Conservation (phyloP, 2,113 vertebrate species). For the Pogona vitticeps region DNA sequence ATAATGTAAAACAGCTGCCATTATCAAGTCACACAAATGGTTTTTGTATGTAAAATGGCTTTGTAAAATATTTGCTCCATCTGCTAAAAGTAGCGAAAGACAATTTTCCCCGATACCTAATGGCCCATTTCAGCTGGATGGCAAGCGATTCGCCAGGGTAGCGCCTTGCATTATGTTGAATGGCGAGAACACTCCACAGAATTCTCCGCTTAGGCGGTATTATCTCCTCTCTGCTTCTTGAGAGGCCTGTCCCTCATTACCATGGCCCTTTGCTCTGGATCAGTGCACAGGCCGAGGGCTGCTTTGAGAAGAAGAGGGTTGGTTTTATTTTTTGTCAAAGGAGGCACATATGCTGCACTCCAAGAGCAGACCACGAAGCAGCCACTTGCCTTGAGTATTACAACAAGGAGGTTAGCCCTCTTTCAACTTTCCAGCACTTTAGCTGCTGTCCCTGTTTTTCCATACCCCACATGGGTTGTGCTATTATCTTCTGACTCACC, state of each 20-base stretch:
- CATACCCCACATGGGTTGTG: slow-evolving; percentile 76
- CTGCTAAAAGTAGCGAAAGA: slow-evolving; percentile 92
- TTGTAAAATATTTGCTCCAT: slow-evolving; percentile 93
- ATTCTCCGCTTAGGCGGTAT: slow-evolving; percentile 75
- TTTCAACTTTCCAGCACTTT: slow-evolving; percentile 67
- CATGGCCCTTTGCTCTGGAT: slow-evolving; percentile 64
- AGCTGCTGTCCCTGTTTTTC: slow-evolving; percentile 72
- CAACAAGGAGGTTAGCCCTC: slow-evolving; percentile 53
- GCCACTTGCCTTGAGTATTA: slow-evolving; percentile 59
- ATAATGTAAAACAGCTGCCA: slow-evolving; percentile 75
- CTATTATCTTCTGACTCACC: slow-evolving; percentile 65
- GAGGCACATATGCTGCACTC: slow-evolving; percentile 72
- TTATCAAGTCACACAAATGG: slow-evolving; percentile 80
- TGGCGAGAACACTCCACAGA: slow-evolving; percentile 59
- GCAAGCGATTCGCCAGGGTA: slow-evolving; percentile 74
- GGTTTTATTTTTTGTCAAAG: slow-evolving; percentile 65
- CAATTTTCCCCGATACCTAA: slow-evolving; percentile 95
- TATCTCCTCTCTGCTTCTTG: slow-evolving; percentile 74
- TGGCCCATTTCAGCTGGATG: slow-evolving; percentile 89
- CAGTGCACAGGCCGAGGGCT: slow-evolving; percentile 63
- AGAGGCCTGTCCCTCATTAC: slow-evolving; percentile 71
- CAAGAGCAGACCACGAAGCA: slow-evolving; percentile 56
- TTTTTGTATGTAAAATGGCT: slow-evolving; percentile 83
- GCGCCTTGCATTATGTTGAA: slow-evolving; percentile 68
- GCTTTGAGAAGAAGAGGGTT: slow-evolving; percentile 55